Conservation (phyloP, 1,140 invertebrate species). For the Chironomus tepperi region DNA sequence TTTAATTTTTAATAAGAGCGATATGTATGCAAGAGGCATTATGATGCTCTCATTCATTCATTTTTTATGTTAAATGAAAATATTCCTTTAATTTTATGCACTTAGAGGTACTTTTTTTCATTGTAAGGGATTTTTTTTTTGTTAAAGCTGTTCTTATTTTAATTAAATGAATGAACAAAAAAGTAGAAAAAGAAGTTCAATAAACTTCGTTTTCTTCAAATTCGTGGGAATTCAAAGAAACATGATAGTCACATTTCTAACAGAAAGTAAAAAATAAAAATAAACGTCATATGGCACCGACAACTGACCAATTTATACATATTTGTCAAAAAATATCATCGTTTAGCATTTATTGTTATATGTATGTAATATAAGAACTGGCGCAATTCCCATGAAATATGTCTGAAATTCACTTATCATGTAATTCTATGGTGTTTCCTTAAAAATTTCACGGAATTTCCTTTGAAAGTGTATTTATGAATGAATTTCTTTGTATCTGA, state of each 20-base stretch:
- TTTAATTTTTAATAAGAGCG: too few species aligned
- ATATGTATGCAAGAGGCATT: background rate
- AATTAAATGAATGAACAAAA: too few species aligned
- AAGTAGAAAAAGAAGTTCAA: background rate
- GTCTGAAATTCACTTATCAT: background rate
- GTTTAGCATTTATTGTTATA: background rate
- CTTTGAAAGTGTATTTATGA: background rate
- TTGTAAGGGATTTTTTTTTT: conserved; percentile 9
- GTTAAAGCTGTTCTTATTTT: background rate
- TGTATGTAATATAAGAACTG: background rate
- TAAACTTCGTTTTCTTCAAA: background rate
- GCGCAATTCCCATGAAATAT: conserved; percentile 7
- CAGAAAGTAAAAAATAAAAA: background rate
- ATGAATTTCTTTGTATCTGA: background rate
- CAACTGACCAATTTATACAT: background rate
- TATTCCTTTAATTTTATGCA: background rate
- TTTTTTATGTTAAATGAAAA: background rate
- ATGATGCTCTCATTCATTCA: background rate
- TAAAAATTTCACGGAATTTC: conserved; percentile 9
- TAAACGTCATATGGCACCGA: background rate
- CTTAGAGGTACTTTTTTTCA: background rate
- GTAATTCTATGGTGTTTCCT: background rate
- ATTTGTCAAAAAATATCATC: background rate
- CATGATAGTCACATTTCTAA: background rate
- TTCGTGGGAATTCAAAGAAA: background rate